Evolutionary conservation across 2,113 vertebrate species (phyloP).

Genomic region (Perca schrenkii): DNA sequence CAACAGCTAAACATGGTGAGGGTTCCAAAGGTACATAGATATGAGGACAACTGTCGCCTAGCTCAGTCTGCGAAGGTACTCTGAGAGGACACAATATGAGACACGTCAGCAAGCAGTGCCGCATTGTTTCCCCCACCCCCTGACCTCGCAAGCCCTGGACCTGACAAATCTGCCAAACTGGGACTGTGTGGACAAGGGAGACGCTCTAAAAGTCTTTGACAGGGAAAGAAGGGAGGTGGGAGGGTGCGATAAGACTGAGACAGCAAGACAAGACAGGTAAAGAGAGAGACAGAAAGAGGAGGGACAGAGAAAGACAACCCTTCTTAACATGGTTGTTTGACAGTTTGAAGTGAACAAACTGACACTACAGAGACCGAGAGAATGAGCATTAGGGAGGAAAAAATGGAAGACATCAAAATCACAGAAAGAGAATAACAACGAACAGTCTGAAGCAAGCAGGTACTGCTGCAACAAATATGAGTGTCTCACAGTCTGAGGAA

Average conservation of each 20-base stretch:
- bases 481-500: not conserved
- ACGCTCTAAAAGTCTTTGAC: slow-evolving; percentile 20
- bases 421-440: not conserved
- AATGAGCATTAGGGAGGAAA: not conserved
- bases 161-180: slow-evolving; percentile 22
- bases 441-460: not conserved
- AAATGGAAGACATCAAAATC: too few relatives aligned
- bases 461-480: not conserved
- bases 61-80: not conserved
- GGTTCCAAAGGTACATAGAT: slow-evolving; percentile 7
- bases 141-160: slow-evolving; percentile 28
- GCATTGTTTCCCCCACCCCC: not conserved
- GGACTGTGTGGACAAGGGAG: slow-evolving; percentile 18
- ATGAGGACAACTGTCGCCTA: not conserved
- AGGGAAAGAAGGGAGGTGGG: slow-evolving; percentile 16
- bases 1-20: slow-evolving; percentile 10
- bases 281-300: not conserved
- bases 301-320: not conserved
- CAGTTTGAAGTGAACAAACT: not conserved
- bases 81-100: slow-evolving; percentile 7
- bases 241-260: slow-evolving; percentile 16
- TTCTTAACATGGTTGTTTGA: not conserved
- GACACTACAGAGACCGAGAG: not conserved
- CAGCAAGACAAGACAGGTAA: not conserved
- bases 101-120: slow-evolving; percentile 32